A percentile compares a stretch with the other conserved stretches of the same genome.
Conservation (phyloP, 1,140 invertebrate species). For the Apis florea region DNA sequence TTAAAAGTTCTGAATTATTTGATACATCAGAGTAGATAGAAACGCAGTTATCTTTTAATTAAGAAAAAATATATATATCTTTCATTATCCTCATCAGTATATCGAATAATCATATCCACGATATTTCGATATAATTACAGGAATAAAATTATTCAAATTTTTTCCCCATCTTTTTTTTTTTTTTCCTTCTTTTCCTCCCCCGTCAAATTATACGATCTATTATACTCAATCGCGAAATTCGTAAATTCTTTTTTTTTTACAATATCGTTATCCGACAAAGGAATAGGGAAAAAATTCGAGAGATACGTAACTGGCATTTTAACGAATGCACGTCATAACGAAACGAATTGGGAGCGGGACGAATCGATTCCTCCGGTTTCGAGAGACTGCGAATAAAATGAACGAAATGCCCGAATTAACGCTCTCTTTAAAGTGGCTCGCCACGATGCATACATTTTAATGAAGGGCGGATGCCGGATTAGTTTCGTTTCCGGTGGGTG, state of each 20-base stretch:
- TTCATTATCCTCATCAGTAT: background rate
- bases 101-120: background rate
- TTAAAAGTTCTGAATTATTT: background rate
- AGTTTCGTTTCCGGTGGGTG: conserved; percentile 27
- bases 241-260: background rate
- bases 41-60: background rate
- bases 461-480: conserved; percentile 25
- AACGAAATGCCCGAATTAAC: background rate
- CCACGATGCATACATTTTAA: conserved; percentile 32
- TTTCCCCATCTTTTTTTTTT: background rate
- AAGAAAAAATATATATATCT: background rate
- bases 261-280: background rate
- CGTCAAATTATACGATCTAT: background rate
- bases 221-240: background rate
- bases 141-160: background rate
- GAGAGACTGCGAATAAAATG: background rate
- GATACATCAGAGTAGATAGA: background rate
- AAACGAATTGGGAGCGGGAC: background rate
- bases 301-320: conserved; percentile 13
- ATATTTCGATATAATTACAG: background rate
- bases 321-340: background rate
- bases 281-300: background rate
- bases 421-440: background rate
- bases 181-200: no score
- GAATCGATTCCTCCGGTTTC: conserved; percentile 5